Base-by-base conservation (phyloP, 2,797 vertebrate species). In the Labroides dimidiatus region DNA sequence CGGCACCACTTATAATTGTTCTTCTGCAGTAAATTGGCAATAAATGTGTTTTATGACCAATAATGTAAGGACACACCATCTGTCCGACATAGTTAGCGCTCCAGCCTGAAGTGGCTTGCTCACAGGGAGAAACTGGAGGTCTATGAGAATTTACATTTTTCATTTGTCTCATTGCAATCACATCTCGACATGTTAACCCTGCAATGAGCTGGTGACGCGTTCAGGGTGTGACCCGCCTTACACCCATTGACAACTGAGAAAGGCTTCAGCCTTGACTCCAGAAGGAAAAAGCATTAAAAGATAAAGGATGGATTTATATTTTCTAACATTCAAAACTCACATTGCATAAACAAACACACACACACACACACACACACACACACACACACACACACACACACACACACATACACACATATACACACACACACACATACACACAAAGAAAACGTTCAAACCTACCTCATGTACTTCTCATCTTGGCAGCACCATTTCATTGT, bases 401-500 rank as follows among this genome's bases (percentile, higher is more conserved):
- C 50, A 66, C 3, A 33, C 4, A 33, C 4, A 33, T n/a, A n/a
- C n/a, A n/a, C 42, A 45, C 50, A 66, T 2, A 33, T 1, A 33
- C 4, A 33, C 6, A 27, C 42, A 45, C 50, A 66, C n/a, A n/a
- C 42, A 45, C 50, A 66, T 2, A 33, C 4, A 33, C 4, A 33
- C 6, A 27, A 1, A 45, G 36, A 19, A 45, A 43, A 53, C 48
- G 6, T 6, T 33, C 30, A 39, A 64, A 37, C 20, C 53, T 36
- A 27, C 13, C 51, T 62, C 1, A 6, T 45, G 39, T 27, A 48
- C 52, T 69, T 50, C 23, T 69, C 53, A 60, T 44, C 65, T 64
- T 47, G 42, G 23, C 2, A 54, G 19, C 44, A 56, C 47, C 6
- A 47, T 51, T 71, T 33, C 30, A 67, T 67, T 70, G 56, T 69